Evolutionary conservation across 2,113 vertebrate species (phyloP).

Genomic region (Tachysurus fulvidraco): DNA sequence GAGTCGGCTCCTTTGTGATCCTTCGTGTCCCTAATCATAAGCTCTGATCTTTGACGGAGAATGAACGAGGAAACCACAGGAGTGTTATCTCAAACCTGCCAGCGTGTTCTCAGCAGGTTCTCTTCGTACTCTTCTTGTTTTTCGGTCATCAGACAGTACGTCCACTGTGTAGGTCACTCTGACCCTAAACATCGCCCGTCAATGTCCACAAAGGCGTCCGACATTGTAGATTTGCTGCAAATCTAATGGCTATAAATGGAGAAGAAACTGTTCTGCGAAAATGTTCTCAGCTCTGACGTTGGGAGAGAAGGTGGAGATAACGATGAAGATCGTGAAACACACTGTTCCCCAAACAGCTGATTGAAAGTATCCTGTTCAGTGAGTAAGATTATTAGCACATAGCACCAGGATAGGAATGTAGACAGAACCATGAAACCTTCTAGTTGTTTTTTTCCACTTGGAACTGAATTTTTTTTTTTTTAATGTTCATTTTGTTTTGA

Average conservation of each 20-base stretch:
- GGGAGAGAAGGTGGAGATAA: not conserved
- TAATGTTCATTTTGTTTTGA: not conserved
- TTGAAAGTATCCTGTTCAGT: not conserved
- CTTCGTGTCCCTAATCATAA: too few species aligned
- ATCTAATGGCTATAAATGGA: not conserved
- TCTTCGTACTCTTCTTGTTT: not conserved
- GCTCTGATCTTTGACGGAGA: not conserved
- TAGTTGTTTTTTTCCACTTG: not conserved
- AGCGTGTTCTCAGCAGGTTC: not conserved
- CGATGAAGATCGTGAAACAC: not conserved
- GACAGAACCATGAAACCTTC: not conserved
- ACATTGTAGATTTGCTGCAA: not conserved
- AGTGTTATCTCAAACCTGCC: not conserved
- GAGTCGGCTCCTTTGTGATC: not conserved
- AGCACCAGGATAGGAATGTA: not conserved
- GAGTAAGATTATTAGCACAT: not conserved
- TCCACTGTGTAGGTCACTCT: not conserved
- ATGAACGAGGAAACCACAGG: not conserved
- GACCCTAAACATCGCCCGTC: not conserved
- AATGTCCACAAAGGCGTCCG: not conserved
- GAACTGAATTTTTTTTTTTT: not conserved
- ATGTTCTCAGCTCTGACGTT: too few species aligned
- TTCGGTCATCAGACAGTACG: not conserved
- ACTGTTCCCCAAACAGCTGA: slow-evolving; percentile 10
- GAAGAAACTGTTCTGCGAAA: not conserved